phyloP scores from a whole-genome alignment of 2,888 invertebrate genomes.

The Rhagonycha fulva region DNA sequence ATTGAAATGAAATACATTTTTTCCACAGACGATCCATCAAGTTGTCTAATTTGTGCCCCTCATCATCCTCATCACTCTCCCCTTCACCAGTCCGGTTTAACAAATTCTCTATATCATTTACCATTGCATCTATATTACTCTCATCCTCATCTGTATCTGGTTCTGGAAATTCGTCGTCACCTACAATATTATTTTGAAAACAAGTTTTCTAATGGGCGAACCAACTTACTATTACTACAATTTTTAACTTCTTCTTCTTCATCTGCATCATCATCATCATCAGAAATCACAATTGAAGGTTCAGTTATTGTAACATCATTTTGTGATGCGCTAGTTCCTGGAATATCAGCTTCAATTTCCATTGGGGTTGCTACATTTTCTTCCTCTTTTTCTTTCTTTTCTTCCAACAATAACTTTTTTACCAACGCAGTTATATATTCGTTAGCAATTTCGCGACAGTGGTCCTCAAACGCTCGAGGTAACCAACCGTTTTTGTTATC shows the following conservation, averaged over 20 bases:
- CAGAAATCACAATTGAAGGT: neutral
- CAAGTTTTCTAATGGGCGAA: neutral
- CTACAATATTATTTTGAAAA: neutral
- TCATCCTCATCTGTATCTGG: neutral
- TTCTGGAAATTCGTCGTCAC: neutral
- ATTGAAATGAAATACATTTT: neutral
- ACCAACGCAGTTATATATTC: conserved; percentile 63
- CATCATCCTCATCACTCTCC: neutral
- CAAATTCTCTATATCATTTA: neutral
- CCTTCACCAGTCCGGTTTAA: neutral
- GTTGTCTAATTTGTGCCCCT: neutral
- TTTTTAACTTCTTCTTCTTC: neutral
- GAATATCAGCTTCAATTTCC: conserved; percentile 35
- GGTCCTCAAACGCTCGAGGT: conserved; percentile 69
- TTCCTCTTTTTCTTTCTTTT: conserved; percentile 47
- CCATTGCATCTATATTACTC: neutral
- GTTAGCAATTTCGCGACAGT: conserved; percentile 75
- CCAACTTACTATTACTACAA: neutral
- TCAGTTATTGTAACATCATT: neutral
- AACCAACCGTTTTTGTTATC: conserved; percentile 81
- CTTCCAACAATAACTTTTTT: conserved; percentile 49
- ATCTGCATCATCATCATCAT: neutral
- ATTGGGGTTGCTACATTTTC: conserved; percentile 33
- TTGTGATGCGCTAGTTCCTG: neutral
- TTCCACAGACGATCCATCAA: neutral